phyloP scores from a whole-genome alignment of 35 echinoderm and acorn worm species.

The Anneissia japonica region DNA sequence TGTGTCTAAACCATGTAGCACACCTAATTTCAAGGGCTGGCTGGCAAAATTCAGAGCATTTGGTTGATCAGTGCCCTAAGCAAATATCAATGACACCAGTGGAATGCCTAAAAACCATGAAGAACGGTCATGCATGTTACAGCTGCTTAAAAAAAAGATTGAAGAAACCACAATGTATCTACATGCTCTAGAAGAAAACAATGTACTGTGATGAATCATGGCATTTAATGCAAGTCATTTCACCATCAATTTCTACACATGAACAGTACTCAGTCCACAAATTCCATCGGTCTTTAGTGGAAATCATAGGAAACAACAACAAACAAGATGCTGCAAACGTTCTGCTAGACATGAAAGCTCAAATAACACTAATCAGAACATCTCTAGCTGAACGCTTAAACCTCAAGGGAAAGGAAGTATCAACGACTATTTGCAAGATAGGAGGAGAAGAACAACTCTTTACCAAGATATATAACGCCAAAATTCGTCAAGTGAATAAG shows the following conservation, averaged over 20 bases:
- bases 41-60: too few species aligned
- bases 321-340: not conserved
- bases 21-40: too few species aligned
- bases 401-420: constrained; percentile 24
- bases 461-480: constrained; percentile 37
- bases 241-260: too few species aligned
- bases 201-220: constrained; percentile 22
- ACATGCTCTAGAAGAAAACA: constrained; percentile 22
- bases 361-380: constrained; percentile 43
- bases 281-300: too few species aligned
- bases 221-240: not conserved
- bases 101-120: constrained; percentile 11
- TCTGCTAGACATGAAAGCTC: constrained; percentile 34
- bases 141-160: constrained; percentile 45
- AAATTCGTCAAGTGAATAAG: not conserved
- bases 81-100: not conserved
- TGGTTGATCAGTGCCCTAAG: constrained; percentile 32
- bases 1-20: too few species aligned
- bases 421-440: constrained; percentile 54
- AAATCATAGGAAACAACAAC: not conserved
- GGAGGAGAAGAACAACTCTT: constrained; percentile 50
- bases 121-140: constrained; percentile 42
- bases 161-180: not conserved
- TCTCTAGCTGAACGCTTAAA: constrained; percentile 41
- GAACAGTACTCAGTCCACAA: too few species aligned